These are phyloP conservation scores for Athripsodes cinereus DNA, from an alignment of 2,888 invertebrate species.

Conservation along the genomic window DNA sequence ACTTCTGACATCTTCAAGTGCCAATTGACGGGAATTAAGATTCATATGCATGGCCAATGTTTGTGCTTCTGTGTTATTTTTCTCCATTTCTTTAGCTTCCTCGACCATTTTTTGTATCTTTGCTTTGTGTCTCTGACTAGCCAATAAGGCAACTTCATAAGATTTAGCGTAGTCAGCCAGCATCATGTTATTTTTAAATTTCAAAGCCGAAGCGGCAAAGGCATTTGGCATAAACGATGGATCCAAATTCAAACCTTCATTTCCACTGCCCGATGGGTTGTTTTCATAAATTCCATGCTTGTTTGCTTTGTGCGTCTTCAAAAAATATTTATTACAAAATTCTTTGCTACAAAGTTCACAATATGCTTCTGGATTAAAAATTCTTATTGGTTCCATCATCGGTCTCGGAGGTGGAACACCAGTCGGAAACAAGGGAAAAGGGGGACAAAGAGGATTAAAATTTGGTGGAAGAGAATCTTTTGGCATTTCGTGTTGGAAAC, in stretches of 20 bases:
- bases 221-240: conserved; percentile 37
- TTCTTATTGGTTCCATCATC: conserved; percentile 59
- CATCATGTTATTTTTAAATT: conserved; percentile 28
- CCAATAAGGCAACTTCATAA: conserved; percentile 26
- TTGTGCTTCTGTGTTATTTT: conserved; percentile 38
- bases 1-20: conserved; percentile 24
- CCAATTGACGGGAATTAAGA: conserved; percentile 19
- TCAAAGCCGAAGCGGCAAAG: conserved; percentile 25
- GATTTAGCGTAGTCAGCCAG: conserved; percentile 27
- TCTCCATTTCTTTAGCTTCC: conserved; percentile 33
- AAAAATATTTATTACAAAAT: conserved; percentile 97
- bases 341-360: conserved; percentile 97
- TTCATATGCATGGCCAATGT: conserved; percentile 15
- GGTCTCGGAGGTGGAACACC: conserved; percentile 30
- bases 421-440: conserved; percentile 47
- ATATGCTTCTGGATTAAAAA: conserved; percentile 95
- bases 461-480: conserved; percentile 36
- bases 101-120: conserved; percentile 27
- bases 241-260: conserved; percentile 32
- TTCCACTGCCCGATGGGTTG: conserved; percentile 33
- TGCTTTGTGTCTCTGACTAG: conserved; percentile 26
- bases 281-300: conserved; percentile 90
- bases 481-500: conserved; percentile 41
- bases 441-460: conserved; percentile 49
- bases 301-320: conserved; percentile 96